Evolutionary conservation across 2,888 invertebrate genomes (phyloP).

Genomic region (Xestia sexstrigata): DNA sequence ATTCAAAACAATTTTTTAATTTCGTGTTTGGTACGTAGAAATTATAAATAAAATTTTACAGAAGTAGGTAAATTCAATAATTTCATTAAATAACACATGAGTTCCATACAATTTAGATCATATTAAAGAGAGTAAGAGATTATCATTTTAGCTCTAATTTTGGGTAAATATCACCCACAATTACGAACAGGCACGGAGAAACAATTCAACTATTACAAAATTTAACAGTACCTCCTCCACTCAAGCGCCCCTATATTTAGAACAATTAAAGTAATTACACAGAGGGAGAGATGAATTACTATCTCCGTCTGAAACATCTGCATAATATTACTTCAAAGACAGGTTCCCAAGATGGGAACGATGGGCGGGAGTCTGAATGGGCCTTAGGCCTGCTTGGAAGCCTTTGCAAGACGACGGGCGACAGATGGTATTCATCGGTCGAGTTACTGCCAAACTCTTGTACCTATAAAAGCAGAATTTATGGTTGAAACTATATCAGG

Average conservation of each 20-base stretch:
- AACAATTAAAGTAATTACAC: slow-evolving; percentile 51
- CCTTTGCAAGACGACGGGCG: slow-evolving; percentile 23
- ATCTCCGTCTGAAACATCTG: slow-evolving; percentile 44
- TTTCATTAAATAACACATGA: background rate
- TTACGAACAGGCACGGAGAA: background rate
- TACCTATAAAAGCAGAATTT: slow-evolving; percentile 51
- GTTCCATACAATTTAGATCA: background rate
- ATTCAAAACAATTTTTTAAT: too few species aligned
- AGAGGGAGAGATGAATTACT: slow-evolving; percentile 40
- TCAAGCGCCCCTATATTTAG: slow-evolving; percentile 30
- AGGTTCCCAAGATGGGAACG: slow-evolving; percentile 16
- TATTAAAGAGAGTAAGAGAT: background rate
- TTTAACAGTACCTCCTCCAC: slow-evolving; percentile 5
- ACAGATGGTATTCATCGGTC: slow-evolving; percentile 60
- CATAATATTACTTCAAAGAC: slow-evolving; percentile 50
- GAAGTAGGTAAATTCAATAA: background rate
- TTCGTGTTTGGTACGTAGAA: background rate
- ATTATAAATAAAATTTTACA: background rate
- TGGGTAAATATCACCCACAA: background rate
- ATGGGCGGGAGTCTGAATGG: slow-evolving; percentile 50
- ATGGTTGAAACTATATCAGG: slow-evolving; percentile 35
- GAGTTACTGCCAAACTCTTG: slow-evolving; percentile 51
- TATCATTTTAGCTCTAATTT: background rate
- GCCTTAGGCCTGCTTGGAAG: slow-evolving; percentile 29
- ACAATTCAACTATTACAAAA: slow-evolving; percentile 30